Conservation (phyloP, 35 echinoderm and acorn worm species). For the Heliocidaris tuberculata region DNA sequence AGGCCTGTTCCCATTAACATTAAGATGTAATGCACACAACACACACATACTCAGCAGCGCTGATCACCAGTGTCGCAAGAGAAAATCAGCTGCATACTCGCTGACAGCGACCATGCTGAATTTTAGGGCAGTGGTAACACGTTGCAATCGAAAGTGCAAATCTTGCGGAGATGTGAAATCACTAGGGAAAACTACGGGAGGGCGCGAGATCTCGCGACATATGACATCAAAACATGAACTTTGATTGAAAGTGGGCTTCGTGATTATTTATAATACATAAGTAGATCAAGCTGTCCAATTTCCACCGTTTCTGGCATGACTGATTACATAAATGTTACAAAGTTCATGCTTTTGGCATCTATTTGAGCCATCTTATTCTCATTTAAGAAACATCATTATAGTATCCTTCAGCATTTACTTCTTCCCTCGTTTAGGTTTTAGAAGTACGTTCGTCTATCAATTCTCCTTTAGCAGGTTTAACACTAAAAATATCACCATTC, state of each 20-base stretch:
- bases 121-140: not conserved
- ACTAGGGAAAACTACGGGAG: not conserved
- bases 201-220: not conserved
- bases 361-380: not conserved
- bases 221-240: not conserved
- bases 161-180: not conserved
- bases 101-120: not conserved
- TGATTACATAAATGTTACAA: not conserved
- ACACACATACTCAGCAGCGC: too few relatives aligned
- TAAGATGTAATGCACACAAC: not conserved
- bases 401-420: not conserved
- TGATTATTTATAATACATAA: not conserved
- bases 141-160: not conserved
- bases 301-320: not conserved
- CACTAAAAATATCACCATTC: too few relatives aligned
- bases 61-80: not conserved
- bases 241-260: not conserved
- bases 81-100: not conserved
- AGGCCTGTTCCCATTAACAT: not conserved
- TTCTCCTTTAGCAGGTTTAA: too few relatives aligned
- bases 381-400: not conserved
- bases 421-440: not conserved
- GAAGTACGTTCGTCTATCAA: too few relatives aligned
- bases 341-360: not conserved
- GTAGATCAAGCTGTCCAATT: not conserved